These are phyloP conservation scores for Drosophila aff. DNA, from an alignment of 1,140 invertebrate genomes.

Conservation along the genomic window DNA sequence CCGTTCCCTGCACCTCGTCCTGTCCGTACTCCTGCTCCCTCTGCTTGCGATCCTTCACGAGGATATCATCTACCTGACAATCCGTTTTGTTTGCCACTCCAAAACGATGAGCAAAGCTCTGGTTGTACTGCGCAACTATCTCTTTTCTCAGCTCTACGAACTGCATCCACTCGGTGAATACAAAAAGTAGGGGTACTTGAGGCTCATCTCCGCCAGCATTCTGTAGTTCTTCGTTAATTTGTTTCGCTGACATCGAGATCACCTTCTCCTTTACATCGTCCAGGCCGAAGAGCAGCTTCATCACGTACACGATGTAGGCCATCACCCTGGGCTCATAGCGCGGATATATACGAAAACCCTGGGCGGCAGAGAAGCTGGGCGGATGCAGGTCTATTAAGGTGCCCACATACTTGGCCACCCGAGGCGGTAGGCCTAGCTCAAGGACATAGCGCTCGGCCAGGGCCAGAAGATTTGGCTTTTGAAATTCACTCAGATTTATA, in stretches of 20 bases:
- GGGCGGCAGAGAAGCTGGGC: constrained; percentile 79
- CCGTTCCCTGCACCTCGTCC: constrained; percentile 16
- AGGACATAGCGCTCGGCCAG: constrained; percentile 86
- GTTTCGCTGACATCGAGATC: constrained; percentile 86
- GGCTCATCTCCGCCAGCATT: not conserved
- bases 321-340: constrained; percentile 88
- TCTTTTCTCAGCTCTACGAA: constrained; percentile 87
- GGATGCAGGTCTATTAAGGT: constrained; percentile 81
- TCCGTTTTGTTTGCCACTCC: constrained; percentile 25
- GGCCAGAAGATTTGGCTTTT: constrained; percentile 86
- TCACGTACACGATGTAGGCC: constrained; percentile 87
- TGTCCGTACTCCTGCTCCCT: constrained; percentile 50
- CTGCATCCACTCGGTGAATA: constrained; percentile 88
- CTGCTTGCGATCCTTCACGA: constrained; percentile 52
- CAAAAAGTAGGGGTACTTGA: constrained; percentile 86
- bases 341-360: constrained; percentile 72
- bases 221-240: constrained; percentile 82
- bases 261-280: constrained; percentile 88
- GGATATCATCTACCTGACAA: constrained; percentile 54
- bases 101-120: constrained; percentile 85
- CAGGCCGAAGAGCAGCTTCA: constrained; percentile 88
- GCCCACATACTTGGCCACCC: constrained; percentile 61
- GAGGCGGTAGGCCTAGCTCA: constrained; percentile 87
- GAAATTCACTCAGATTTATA: constrained; percentile 59
- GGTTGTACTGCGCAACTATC: constrained; percentile 86